Conservation (phyloP, 2,113 vertebrate species). For the Burhinus bistriatus region DNA sequence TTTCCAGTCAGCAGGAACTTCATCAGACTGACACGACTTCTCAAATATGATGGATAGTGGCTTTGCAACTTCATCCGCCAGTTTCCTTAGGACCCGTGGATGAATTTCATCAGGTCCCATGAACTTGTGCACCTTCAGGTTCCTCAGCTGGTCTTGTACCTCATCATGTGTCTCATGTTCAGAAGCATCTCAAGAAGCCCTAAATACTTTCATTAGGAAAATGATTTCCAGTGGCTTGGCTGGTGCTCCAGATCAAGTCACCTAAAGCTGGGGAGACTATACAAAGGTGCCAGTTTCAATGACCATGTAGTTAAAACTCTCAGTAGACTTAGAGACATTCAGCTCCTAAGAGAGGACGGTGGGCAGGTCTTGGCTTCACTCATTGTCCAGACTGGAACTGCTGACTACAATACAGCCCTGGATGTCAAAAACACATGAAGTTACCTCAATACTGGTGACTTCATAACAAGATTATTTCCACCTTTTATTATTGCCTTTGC, state of each 20-base stretch:
- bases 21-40: too few species aligned
- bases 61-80: too few species aligned
- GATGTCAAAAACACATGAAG: not conserved
- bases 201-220: not conserved
- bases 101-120: too few species aligned
- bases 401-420: not conserved
- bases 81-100: too few species aligned
- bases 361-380: not conserved
- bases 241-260: not conserved
- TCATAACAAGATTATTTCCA: not conserved
- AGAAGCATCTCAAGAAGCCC: not conserved
- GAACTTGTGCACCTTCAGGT: too few species aligned
- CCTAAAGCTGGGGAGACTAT: not conserved
- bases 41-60: too few species aligned
- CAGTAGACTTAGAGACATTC: not conserved
- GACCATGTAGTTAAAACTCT: not conserved
- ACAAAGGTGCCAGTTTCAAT: not conserved
- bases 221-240: not conserved
- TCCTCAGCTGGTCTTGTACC: too few species aligned
- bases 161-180: not conserved
- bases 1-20: too few species aligned
- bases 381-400: not conserved
- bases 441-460: not conserved
- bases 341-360: not conserved
- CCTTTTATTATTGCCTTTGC: not conserved